phyloP scores from a whole-genome alignment of 2,797 vertebrate species.

The Microcaecilia unicolor region DNA sequence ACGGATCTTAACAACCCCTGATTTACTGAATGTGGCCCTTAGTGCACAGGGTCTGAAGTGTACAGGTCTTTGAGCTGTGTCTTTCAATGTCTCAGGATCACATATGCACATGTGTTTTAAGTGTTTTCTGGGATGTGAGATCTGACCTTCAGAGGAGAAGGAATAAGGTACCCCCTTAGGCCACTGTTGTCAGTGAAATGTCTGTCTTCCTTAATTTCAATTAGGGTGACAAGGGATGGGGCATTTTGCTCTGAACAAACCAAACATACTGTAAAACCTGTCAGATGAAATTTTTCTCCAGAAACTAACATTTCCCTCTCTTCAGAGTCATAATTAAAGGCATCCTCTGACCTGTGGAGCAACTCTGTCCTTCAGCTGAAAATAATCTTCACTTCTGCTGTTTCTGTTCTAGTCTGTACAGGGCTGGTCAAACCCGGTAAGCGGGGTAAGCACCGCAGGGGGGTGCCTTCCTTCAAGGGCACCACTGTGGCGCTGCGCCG shows the following conservation, averaged over 20 bases:
- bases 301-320: constrained; percentile 32
- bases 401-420: too few relatives aligned
- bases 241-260: constrained; percentile 49
- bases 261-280: constrained; percentile 48
- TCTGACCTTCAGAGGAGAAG: constrained; percentile 53
- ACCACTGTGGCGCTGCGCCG: too few relatives aligned
- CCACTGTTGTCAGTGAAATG: constrained; percentile 39
- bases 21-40: too few relatives aligned
- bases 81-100: too few relatives aligned
- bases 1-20: too few relatives aligned
- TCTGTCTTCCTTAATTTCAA: constrained; percentile 55
- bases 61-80: too few relatives aligned
- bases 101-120: constrained; percentile 2
- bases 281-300: constrained; percentile 52
- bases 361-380: constrained; percentile 13
- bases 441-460: too few relatives aligned
- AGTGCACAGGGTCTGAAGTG: too few relatives aligned
- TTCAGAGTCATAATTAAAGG: constrained; percentile 22
- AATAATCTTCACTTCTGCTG: too few relatives aligned
- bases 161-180: constrained; percentile 40
- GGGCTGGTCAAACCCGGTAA: too few relatives aligned
- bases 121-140: constrained; percentile 34
- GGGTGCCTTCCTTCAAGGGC: too few relatives aligned
- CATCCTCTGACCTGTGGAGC: constrained; percentile 34
- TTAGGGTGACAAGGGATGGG: constrained; percentile 44